Conservation (phyloP, 2,113 vertebrate genomes). For the Sakesphorus luctuosus region DNA sequence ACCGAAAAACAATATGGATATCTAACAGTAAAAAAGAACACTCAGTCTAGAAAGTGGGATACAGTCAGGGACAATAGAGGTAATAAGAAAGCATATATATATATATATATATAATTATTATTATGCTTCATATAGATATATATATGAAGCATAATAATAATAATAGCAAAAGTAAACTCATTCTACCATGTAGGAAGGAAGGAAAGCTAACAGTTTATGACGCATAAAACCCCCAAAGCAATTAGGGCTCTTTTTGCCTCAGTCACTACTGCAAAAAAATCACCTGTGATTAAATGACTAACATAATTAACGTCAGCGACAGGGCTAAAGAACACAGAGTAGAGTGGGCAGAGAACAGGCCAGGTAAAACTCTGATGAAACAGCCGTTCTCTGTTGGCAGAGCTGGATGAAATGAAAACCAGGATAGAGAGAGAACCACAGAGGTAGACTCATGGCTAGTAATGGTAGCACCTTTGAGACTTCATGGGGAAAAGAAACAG, state of each 20-base stretch:
- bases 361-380: background rate
- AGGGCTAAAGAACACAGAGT: background rate
- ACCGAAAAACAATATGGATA: background rate
- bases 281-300: conserved; percentile 12
- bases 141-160: background rate
- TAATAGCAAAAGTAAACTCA: background rate
- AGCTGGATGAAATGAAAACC: background rate
- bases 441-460: background rate
- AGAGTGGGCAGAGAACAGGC: background rate
- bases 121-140: too few species aligned
- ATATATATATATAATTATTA: too few species aligned
- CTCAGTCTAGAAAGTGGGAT: background rate
- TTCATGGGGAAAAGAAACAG: background rate
- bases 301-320: background rate
- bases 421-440: background rate
- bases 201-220: background rate
- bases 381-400: background rate
- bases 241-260: background rate
- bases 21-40: background rate
- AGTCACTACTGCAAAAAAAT: background rate
- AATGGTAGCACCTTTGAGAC: background rate
- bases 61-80: background rate
- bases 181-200: background rate
- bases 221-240: background rate
- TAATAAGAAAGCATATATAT: background rate